Evolutionary conservation across 2,113 vertebrate genomes (phyloP).

Genomic region (Excalfactoria chinensis): DNA sequence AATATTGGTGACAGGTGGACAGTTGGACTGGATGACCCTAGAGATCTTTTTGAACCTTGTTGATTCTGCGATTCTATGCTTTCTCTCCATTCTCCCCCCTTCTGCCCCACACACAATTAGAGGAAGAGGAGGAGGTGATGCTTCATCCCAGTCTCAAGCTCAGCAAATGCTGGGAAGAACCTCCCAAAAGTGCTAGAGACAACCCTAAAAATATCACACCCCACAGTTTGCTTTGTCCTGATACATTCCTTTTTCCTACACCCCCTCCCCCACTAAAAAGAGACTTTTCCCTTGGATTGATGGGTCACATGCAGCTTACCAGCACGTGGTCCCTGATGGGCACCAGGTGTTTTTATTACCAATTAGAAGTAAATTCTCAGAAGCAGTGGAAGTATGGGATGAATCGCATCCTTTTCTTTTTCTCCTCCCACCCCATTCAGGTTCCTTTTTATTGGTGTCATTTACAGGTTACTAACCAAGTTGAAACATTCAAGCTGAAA

Average conservation of each 20-base stretch:
- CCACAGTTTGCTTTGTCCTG: not conserved
- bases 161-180: fast-evolving
- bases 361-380: not conserved
- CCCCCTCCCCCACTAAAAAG: not conserved
- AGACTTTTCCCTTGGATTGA: not conserved
- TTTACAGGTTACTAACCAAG: constrained; percentile 75
- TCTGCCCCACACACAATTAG: not conserved
- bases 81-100: not conserved
- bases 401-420: not conserved
- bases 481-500: constrained; percentile 69
- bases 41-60: too few relatives aligned
- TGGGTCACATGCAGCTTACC: not conserved
- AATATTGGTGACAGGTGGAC: too few relatives aligned
- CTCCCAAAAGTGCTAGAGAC: not conserved
- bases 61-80: not conserved
- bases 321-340: not conserved
- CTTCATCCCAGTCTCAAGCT: not conserved
- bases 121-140: not conserved
- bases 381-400: not conserved
- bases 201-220: not conserved
- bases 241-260: not conserved
- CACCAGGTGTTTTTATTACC: constrained; percentile 7
- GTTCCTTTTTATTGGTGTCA: constrained; percentile 54
- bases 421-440: constrained; percentile 14
- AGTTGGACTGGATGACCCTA: too few relatives aligned